Evolutionary conservation across 2,797 vertebrate species (phyloP).

Genomic region (Dendrocincla fuliginosa): DNA sequence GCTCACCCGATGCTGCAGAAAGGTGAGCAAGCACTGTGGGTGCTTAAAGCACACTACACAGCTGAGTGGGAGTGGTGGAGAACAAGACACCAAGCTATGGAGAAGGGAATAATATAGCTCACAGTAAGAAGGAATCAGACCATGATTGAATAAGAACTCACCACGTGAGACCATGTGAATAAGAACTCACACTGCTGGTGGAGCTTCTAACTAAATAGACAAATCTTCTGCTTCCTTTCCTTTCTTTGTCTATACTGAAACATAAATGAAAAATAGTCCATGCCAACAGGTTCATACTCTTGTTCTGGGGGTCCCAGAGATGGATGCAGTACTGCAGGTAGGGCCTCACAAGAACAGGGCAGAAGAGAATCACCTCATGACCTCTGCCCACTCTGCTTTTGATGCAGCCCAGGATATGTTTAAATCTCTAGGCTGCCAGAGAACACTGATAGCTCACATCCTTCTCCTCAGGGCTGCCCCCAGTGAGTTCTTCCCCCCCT

Average conservation of each 20-base stretch:
- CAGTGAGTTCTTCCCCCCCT: rapidly evolving
- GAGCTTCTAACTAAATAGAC: not conserved
- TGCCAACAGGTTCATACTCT: rapidly evolving
- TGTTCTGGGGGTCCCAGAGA: too few species aligned
- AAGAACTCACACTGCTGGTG: not conserved
- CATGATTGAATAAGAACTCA: too few species aligned
- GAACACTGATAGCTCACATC: not conserved
- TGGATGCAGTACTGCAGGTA: not conserved
- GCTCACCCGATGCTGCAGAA: not conserved
- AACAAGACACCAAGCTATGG: not conserved
- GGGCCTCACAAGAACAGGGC: not conserved
- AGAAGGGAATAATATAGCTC: not conserved
- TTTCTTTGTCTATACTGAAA: not conserved
- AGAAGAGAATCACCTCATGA: not conserved
- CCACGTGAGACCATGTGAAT: too few species aligned
- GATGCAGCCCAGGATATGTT: not conserved
- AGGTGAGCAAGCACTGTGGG: rapidly evolving
- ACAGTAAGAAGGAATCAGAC: not conserved
- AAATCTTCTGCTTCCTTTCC: not conserved
- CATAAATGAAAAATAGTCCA: not conserved
- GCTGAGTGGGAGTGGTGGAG: not conserved
- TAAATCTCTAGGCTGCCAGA: not conserved
- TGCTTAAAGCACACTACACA: not conserved
- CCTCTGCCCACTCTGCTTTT: not conserved
- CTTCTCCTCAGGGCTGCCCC: not conserved